phyloP scores from a whole-genome alignment of 2,113 vertebrate species.

The Lynx canadensis region DNA sequence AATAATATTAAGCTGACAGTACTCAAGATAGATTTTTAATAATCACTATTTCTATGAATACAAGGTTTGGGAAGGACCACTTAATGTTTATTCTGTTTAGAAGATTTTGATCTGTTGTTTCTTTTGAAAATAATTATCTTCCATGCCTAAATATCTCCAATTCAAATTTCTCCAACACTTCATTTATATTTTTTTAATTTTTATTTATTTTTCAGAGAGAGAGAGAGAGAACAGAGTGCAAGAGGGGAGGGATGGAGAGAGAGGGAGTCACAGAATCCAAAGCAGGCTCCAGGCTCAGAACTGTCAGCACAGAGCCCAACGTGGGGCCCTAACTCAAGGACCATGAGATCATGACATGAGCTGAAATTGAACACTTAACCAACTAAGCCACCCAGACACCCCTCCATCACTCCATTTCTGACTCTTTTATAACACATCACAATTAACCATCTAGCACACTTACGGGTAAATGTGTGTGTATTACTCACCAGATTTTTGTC shows the following conservation, averaged over 20 bases:
- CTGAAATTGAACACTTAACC: too few relatives aligned
- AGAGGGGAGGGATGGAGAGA: too few relatives aligned
- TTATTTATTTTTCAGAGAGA: too few relatives aligned
- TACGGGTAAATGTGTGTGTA: not conserved
- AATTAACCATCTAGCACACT: not conserved
- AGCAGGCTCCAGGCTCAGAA: too few relatives aligned
- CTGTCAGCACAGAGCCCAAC: too few relatives aligned
- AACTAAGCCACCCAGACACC: too few relatives aligned
- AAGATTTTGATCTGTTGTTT: not conserved
- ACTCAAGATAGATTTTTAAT: not conserved
- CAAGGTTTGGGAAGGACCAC: not conserved
- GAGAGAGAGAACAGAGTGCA: too few relatives aligned
- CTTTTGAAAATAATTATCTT: not conserved
- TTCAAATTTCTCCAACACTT: not conserved
- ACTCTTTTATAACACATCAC: not conserved
- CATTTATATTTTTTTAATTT: not conserved
- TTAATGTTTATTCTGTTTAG: not conserved
- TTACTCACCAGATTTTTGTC: not conserved
- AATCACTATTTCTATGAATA: not conserved
- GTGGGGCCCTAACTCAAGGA: too few relatives aligned
- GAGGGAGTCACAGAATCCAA: too few relatives aligned
- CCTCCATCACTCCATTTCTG: not conserved
- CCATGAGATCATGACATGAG: too few relatives aligned
- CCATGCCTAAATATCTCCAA: not conserved
- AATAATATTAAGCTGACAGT: not conserved